Percentiles rank a stretch among this genome's conserved stretches.
Conservation (phyloP, 2,888 invertebrate species). For the Xestia sexstrigata region DNA sequence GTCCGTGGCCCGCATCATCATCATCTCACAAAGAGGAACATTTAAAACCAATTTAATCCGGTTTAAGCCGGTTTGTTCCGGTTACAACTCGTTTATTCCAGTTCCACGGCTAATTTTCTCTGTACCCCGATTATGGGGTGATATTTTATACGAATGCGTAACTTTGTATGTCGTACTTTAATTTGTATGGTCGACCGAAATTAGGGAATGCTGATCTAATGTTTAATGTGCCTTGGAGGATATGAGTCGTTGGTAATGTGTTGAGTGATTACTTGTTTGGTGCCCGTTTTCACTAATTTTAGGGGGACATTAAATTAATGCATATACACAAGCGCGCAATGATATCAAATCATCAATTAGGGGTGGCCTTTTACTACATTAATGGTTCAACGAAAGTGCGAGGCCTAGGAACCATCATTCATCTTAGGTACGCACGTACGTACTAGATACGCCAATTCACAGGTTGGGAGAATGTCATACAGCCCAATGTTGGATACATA, state of each 20-base stretch:
- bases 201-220: slow-evolving; percentile 7
- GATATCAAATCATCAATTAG: too few species aligned
- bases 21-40: slow-evolving; percentile 49
- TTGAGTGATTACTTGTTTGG: background rate
- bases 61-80: slow-evolving; percentile 48
- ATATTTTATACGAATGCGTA: slow-evolving; percentile 44
- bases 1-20: slow-evolving; percentile 29
- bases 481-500: background rate
- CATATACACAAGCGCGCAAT: background rate
- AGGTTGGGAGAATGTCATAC: background rate
- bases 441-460: background rate
- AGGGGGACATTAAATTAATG: background rate
- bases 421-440: background rate
- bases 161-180: slow-evolving; percentile 43
- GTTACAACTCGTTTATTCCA: slow-evolving; percentile 57
- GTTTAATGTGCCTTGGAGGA: slow-evolving; percentile 7
- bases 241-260: background rate
- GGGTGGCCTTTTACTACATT: too few species aligned
- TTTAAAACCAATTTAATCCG: slow-evolving; percentile 59
- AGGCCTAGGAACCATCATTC: background rate
- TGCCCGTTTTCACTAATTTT: background rate
- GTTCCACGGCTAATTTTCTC: slow-evolving; percentile 49
- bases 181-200: slow-evolving; percentile 30
- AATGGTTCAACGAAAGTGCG: background rate
- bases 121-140: slow-evolving; percentile 36